A percentile compares a stretch with the other conserved stretches of the same genome.
Evolutionary conservation across 2,888 invertebrate species (phyloP).

Genomic region (Agrypnus murinus): DNA sequence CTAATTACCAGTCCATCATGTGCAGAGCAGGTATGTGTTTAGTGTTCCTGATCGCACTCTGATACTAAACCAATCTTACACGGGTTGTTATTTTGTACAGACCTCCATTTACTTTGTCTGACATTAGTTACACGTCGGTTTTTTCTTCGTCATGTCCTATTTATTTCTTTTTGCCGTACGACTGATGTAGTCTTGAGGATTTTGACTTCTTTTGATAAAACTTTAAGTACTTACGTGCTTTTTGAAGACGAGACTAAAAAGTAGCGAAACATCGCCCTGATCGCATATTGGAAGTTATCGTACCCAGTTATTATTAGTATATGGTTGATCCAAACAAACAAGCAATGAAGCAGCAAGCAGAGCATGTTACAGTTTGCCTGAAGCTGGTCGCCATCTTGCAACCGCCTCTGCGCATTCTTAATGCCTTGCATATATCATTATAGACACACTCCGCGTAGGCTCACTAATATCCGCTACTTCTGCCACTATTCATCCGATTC

Average conservation of each 20-base stretch:
- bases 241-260: not conserved
- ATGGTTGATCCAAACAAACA: constrained; percentile 49
- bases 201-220: too few relatives aligned
- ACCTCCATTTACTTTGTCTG: constrained; percentile 40
- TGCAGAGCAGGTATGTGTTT: constrained; percentile 53
- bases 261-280: too few relatives aligned
- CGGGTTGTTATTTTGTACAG: constrained; percentile 52
- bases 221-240: not conserved
- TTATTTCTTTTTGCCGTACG: not conserved
- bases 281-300: constrained; percentile 21
- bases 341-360: constrained; percentile 50
- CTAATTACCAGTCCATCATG: constrained; percentile 66
- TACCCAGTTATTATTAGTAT: constrained; percentile 42
- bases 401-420: constrained; percentile 69
- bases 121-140: constrained; percentile 28
- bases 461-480: constrained; percentile 65
- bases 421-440: constrained; percentile 70
- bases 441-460: constrained; percentile 70
- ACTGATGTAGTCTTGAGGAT: too few relatives aligned
- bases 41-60: constrained; percentile 52
- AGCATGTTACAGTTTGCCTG: constrained; percentile 53
- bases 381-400: constrained; percentile 64
- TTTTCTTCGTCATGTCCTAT: not conserved
- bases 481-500: constrained; percentile 59
- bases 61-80: constrained; percentile 51